phyloP scores from a whole-genome alignment of 2,113 vertebrate species.

The Petrocephalus microphthalmus region DNA sequence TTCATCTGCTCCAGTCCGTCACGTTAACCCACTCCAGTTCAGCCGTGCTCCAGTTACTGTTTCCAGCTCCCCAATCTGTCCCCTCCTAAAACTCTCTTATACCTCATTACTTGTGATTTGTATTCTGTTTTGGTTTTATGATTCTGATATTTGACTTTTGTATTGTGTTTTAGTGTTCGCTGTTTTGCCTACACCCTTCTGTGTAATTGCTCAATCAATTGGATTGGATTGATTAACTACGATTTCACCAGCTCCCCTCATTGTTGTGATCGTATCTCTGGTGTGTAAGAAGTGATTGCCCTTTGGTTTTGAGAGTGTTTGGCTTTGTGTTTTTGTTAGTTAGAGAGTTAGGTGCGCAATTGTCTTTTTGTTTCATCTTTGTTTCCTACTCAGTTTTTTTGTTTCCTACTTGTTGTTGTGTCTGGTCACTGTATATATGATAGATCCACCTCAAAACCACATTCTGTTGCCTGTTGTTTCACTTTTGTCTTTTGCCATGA shows the following conservation, averaged over 20 bases:
- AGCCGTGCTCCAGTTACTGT: too few relatives aligned
- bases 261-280: neutral
- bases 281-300: neutral
- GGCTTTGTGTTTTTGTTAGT: neutral
- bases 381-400: neutral
- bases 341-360: neutral
- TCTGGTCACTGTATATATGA: neutral
- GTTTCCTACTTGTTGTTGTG: neutral
- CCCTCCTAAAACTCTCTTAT: neutral
- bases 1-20: too few relatives aligned
- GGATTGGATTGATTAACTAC: neutral
- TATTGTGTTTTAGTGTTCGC: neutral
- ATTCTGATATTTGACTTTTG: neutral
- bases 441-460: neutral
- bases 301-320: neutral
- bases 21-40: too few relatives aligned
- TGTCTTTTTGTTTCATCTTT: neutral
- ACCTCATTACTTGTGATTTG: neutral
- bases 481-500: neutral
- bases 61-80: too few relatives aligned
- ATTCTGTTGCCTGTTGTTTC: neutral
- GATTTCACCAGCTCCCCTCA: neutral
- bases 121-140: neutral
- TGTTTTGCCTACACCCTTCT: too few relatives aligned
- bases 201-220: too few relatives aligned